Evolutionary conservation across 2,888 invertebrate species (phyloP).

Genomic region (Cloeon dipterum): DNA sequence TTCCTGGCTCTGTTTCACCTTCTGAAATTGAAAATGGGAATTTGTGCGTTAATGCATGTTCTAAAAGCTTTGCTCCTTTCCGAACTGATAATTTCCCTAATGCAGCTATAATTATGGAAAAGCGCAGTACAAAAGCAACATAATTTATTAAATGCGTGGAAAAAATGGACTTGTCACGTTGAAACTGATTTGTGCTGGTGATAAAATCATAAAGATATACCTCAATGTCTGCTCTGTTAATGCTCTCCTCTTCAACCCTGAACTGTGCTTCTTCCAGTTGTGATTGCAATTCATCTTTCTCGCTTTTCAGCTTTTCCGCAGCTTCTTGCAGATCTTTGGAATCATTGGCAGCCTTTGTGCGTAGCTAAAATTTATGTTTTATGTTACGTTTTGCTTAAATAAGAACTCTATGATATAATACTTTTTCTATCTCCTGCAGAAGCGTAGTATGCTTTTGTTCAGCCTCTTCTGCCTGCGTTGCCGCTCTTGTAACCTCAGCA

Average conservation of each 20-base stretch:
- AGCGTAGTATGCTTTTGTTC: conserved; percentile 34
- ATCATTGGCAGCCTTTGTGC: conserved; percentile 15
- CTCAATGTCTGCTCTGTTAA: conserved; percentile 71
- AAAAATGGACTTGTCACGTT: too few species aligned
- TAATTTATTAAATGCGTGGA: conserved; percentile 1
- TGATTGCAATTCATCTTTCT: conserved; percentile 29
- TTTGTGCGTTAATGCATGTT: not conserved
- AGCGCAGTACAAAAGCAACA: conserved; percentile 5
- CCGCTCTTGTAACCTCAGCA: conserved; percentile 64
- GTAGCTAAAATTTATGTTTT: conserved; percentile 13
- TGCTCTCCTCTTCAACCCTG: conserved; percentile 72
- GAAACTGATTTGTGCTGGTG: not conserved
- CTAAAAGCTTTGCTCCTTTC: conserved; percentile 1
- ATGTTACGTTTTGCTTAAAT: too few species aligned
- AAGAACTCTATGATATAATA: too few species aligned
- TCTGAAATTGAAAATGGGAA: conserved; percentile 18
- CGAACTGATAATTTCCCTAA: conserved; percentile 1
- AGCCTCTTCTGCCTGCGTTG: conserved; percentile 57
- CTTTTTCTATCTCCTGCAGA: conserved; percentile 40
- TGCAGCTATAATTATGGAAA: conserved; percentile 2
- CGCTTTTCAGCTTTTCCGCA: conserved; percentile 21
- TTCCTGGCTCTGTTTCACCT: conserved; percentile 21
- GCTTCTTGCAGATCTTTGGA: conserved; percentile 20
- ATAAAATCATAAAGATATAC: too few species aligned
- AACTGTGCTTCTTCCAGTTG: conserved; percentile 68